Evolutionary conservation across 2,888 invertebrate genomes (phyloP), one percentile per base, ranked within the genome.

Genomic region (Melitaea athalia): DNA sequence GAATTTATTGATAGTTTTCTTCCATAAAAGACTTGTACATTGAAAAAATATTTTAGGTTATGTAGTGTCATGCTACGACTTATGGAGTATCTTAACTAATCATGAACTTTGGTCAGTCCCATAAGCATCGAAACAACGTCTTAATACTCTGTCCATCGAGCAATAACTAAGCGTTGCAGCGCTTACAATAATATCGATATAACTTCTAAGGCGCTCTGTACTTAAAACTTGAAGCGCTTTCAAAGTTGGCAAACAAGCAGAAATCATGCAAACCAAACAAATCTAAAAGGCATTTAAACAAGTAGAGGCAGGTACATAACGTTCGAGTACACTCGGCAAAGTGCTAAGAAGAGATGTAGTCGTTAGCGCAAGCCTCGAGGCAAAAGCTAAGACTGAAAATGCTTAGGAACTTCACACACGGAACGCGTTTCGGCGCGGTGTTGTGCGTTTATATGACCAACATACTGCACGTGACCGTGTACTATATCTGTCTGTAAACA

Each of bases 281-380:
- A 70, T 62, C 59, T 69, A 69, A 69, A 69, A 67, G 70, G 71
- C 71, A 65, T 74, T 71, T 73, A 71, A 68, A 72, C 64, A 63
- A 67, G 64, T 65, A 60, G 64, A 70, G 50, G 59, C 68, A 64
- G 47, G 69, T 59, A 63, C 31, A 47, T 15, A 64, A 64, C 15
- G 55, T 57, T 63, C 63, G 65, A 69, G 68, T 65, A 49, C 64
- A 33, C 64, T 65, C 57, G 55, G 33, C 6, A 55, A 55, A 55
- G 55, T 55, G 55, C 55, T 33, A 33, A 65, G 68, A 65, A 75
- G 78, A 75, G 76, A 72, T 74, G 75, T 73, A 75, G 81, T 85
- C 85, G 84, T 85, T 84, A 85, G 82, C 76, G 76, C 79, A 75
- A 69, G 74, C 80, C 84, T 78, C 62, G 73, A 79, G 84, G 81